Conservation (phyloP, 2,888 invertebrate species). For the Strigamia maritima region DNA sequence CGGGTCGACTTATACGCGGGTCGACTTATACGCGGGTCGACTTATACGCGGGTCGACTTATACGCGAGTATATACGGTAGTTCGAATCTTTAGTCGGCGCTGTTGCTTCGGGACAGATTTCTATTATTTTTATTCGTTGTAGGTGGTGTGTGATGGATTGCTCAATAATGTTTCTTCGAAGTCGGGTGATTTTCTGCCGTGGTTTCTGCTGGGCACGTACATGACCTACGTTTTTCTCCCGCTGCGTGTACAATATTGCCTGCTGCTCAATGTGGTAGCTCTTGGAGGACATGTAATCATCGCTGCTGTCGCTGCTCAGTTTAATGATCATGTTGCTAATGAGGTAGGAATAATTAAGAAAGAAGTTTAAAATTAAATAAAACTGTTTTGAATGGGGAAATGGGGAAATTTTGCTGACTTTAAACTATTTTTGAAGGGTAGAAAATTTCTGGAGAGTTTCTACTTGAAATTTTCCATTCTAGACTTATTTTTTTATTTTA, state of each 20-base stretch:
- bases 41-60: too few species aligned
- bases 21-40: too few species aligned
- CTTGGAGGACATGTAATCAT: conserved; percentile 1
- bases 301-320: background rate
- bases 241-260: conserved; percentile 58
- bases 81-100: too few species aligned
- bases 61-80: too few species aligned
- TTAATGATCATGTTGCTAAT: background rate
- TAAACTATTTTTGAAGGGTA: too few species aligned
- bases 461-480: too few species aligned
- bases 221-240: conserved; percentile 71
- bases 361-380: background rate
- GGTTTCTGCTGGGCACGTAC: conserved; percentile 69
- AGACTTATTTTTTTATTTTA: too few species aligned
- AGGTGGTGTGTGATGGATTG: conserved; percentile 57
- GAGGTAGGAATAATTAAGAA: conserved; percentile 17
- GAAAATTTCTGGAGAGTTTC: too few species aligned
- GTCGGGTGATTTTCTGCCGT: conserved; percentile 64
- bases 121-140: background rate
- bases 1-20: too few species aligned
- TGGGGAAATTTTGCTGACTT: too few species aligned
- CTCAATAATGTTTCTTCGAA: conserved; percentile 62
- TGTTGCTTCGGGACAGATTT: background rate
- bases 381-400: background rate
- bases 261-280: conserved; percentile 39